A percentile compares a stretch with the other conserved stretches of the same genome.
Evolutionary conservation across 2,113 vertebrate species (phyloP).

Genomic region (Tragelaphus strepsiceros): DNA sequence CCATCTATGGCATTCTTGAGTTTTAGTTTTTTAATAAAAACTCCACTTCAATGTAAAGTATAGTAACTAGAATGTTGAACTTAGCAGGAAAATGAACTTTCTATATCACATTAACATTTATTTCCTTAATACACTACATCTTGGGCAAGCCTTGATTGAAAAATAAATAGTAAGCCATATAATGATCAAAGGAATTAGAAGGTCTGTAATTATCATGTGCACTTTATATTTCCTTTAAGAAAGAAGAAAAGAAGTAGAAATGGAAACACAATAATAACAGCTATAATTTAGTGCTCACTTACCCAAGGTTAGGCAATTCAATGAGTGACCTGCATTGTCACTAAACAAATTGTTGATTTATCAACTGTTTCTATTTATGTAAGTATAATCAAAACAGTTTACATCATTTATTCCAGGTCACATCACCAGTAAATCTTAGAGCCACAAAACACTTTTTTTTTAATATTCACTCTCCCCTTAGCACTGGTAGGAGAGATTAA

Average conservation of each 20-base stretch:
- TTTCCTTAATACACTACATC: background rate
- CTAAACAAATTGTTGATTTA: background rate
- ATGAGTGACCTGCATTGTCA: background rate
- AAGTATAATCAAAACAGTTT: background rate
- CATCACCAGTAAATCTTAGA: background rate
- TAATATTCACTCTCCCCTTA: background rate
- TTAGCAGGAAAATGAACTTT: background rate
- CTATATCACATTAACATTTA: background rate
- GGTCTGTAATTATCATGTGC: background rate
- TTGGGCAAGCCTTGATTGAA: background rate
- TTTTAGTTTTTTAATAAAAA: background rate
- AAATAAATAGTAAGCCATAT: background rate
- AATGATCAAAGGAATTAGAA: background rate
- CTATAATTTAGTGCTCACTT: background rate
- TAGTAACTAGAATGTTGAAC: background rate
- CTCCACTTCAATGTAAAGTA: background rate
- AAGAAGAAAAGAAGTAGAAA: background rate
- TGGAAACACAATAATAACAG: background rate
- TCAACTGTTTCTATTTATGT: background rate
- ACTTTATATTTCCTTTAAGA: background rate
- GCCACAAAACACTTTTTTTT: background rate
- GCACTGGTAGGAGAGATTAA: background rate
- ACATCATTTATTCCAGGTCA: background rate
- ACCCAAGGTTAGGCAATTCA: background rate
- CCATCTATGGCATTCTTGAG: background rate